A percentile compares a stretch with the other conserved stretches of the same genome.
phyloP scores from a whole-genome alignment of 92 coral and sea anemone genomes.

The Montipora capitata region DNA sequence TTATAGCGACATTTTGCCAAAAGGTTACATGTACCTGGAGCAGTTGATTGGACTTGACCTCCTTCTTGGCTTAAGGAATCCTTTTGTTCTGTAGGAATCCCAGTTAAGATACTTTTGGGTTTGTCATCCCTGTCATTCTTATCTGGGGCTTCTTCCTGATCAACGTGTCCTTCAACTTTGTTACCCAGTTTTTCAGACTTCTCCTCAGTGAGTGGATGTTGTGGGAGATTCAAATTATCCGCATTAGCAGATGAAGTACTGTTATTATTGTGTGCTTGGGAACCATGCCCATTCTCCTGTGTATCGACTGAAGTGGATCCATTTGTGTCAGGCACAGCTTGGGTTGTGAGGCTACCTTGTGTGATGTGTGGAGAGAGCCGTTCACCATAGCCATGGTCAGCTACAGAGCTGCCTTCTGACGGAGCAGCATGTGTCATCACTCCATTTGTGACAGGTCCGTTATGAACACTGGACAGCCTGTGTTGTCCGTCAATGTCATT shows the following conservation, averaged over 20 bases:
- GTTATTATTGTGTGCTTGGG: constrained; percentile 19
- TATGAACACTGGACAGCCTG: constrained; percentile 74
- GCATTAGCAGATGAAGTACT: background rate
- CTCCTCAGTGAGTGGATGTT: constrained; percentile 36
- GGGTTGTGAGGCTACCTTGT: constrained; percentile 10
- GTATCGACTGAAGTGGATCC: constrained; percentile 33
- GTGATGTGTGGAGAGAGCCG: constrained; percentile 42
- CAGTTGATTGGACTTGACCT: background rate
- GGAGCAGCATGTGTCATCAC: constrained; percentile 79
- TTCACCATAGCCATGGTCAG: constrained; percentile 22
- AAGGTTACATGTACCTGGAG: background rate
- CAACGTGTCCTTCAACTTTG: background rate
- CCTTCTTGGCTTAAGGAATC: background rate
- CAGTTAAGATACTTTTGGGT: background rate
- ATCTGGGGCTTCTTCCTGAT: constrained; percentile 44
- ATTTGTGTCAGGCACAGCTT: constrained; percentile 30
- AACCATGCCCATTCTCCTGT: constrained; percentile 28
- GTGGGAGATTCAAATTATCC: background rate
- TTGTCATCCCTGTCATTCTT: background rate
- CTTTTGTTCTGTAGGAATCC: constrained; percentile 26
- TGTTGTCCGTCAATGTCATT: constrained; percentile 81
- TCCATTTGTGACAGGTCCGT: constrained; percentile 93
- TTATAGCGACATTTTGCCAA: too few species aligned
- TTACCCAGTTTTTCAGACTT: background rate
- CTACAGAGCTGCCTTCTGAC: constrained; percentile 78